These are phyloP conservation scores for Hyppa rectilinea DNA, from an alignment of 2,888 invertebrate genomes.

Conservation along the genomic window DNA sequence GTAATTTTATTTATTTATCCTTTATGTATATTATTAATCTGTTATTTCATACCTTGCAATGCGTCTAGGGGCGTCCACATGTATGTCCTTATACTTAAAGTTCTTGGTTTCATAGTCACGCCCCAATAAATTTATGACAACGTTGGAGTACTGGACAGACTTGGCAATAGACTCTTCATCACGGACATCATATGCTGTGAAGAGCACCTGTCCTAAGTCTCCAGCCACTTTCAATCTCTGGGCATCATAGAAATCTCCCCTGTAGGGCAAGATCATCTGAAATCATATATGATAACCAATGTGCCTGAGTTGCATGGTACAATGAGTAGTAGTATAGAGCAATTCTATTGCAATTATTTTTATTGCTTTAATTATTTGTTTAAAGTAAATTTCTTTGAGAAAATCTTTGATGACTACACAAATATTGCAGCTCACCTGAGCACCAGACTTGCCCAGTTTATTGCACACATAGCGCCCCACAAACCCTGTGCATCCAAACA, in stretches of 20 bases:
- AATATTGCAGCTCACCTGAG: constrained; percentile 91
- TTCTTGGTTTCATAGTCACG: constrained; percentile 98
- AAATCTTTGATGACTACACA: background rate
- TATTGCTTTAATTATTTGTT: background rate
- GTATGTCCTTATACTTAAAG: constrained; percentile 96
- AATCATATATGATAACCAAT: constrained; percentile 64
- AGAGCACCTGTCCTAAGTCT: constrained; percentile 98
- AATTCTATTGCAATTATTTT: background rate
- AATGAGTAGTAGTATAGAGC: background rate
- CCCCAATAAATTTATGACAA: constrained; percentile 98
- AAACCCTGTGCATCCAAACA: constrained; percentile 98
- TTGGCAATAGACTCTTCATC: constrained; percentile 97
- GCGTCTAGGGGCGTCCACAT: constrained; percentile 95
- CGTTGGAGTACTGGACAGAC: constrained; percentile 98
- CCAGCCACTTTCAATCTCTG: constrained; percentile 95
- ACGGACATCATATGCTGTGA: constrained; percentile 95
- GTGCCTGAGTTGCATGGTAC: background rate
- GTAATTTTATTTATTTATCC: too few relatives aligned
- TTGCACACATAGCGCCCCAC: constrained; percentile 97
- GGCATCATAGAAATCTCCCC: constrained; percentile 96
- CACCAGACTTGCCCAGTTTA: constrained; percentile 96
- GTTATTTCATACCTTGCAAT: constrained; percentile 92
- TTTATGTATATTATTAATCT: too few relatives aligned
- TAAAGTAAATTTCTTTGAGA: background rate
- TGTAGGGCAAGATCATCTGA: constrained; percentile 97